A percentile compares a stretch with the other conserved stretches of the same genome.
Conservation (phyloP, 2,113 vertebrate genomes). For the Oryzias curvinotus region DNA sequence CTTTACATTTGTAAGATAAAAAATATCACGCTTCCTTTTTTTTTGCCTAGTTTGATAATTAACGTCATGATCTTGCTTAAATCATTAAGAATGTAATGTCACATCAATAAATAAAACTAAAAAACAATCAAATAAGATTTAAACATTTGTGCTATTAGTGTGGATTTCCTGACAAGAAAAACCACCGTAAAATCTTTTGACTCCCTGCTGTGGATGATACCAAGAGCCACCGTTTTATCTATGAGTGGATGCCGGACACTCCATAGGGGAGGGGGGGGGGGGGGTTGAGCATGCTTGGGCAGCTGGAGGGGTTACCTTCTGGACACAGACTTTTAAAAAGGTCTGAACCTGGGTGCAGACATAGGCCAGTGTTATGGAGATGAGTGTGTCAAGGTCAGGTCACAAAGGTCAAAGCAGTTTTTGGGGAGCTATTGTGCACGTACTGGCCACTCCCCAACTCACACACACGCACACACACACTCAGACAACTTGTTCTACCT, state of each 20-base stretch:
- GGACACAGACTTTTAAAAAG: conserved; percentile 61
- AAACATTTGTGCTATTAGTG: no score
- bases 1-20: no score
- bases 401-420: conserved; percentile 41
- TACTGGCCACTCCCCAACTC: conserved; percentile 9
- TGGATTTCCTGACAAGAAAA: no score
- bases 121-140: no score
- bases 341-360: conserved; percentile 65
- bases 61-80: no score
- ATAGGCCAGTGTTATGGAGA: conserved; percentile 77
- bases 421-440: conserved; percentile 43
- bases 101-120: no score
- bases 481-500: conserved; percentile 47
- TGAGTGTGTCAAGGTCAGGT: conserved; percentile 74
- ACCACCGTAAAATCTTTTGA: conserved; percentile 25
- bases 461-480: no score
- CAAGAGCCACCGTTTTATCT: conserved; percentile 26
- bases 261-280: no score
- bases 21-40: no score
- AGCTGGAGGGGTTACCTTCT: conserved; percentile 64
- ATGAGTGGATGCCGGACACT: neutral
- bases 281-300: conserved; percentile 48
- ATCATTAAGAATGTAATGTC: no score
- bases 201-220: conserved; percentile 47
- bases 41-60: no score